phyloP scores from a whole-genome alignment of 2,888 invertebrate genomes.

The Chydorus sphaericus region DNA sequence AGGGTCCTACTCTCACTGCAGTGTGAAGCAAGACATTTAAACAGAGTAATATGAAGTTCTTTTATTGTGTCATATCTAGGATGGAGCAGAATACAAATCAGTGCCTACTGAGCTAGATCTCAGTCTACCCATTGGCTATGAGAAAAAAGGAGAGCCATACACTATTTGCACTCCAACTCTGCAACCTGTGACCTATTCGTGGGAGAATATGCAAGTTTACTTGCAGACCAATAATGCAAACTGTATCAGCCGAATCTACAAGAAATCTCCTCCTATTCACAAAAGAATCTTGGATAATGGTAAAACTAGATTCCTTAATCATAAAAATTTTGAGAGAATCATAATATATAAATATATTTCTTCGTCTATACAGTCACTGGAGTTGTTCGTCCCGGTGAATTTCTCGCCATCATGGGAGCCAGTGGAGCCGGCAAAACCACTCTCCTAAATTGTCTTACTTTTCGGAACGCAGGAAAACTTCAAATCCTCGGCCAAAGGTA shows the following conservation, averaged over 20 bases:
- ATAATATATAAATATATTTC: neutral
- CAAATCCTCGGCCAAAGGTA: constrained; percentile 42
- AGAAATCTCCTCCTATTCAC: constrained; percentile 12
- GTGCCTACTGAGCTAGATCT: neutral
- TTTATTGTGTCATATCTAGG: neutral
- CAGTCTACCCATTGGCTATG: too few relatives aligned
- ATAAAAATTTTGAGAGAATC: too few relatives aligned
- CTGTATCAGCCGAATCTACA: constrained; percentile 2
- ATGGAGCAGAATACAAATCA: neutral
- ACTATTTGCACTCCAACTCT: constrained; percentile 25
- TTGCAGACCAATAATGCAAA: constrained; percentile 15
- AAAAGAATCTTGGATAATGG: constrained; percentile 26
- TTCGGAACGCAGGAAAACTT: constrained; percentile 54
- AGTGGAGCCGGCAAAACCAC: constrained; percentile 93
- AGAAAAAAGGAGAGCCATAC: neutral
- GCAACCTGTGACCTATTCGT: constrained; percentile 61
- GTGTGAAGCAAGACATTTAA: too few relatives aligned
- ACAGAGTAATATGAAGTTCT: too few relatives aligned
- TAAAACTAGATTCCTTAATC: constrained; percentile 63
- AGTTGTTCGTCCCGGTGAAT: constrained; percentile 67
- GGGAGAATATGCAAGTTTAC: constrained; percentile 30
- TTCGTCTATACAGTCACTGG: constrained; percentile 47
- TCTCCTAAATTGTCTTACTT: constrained; percentile 73
- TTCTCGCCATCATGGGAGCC: constrained; percentile 67
- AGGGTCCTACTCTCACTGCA: too few relatives aligned